These are phyloP conservation scores for Pongo pygmaeus DNA, from an alignment of 2,113 vertebrate genomes.

Conservation along the genomic window DNA sequence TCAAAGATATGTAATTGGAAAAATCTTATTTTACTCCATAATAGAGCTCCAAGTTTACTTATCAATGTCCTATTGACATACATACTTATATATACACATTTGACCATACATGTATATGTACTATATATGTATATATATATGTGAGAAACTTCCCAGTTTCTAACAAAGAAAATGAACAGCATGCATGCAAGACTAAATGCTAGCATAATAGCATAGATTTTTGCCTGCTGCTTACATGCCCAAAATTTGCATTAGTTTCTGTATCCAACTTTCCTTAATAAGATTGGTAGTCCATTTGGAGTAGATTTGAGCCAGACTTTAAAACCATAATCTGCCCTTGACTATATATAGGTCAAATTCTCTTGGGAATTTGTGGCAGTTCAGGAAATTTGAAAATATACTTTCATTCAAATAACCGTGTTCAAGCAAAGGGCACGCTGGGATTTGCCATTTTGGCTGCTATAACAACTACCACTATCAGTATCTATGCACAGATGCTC, in stretches of 20 bases:
- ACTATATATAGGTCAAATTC: conserved; percentile 50
- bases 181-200: not conserved
- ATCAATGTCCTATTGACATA: not conserved
- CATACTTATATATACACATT: not conserved
- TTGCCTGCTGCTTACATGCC: not conserved
- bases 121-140: not conserved
- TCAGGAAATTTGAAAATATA: conserved; percentile 56
- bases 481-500: conserved; percentile 74
- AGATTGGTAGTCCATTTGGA: conserved; percentile 15
- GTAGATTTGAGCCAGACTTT: conserved; percentile 11
- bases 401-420: conserved; percentile 63
- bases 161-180: not conserved
- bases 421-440: conserved; percentile 59
- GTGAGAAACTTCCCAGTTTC: not conserved
- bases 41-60: not conserved
- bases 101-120: no score
- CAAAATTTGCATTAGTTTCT: not conserved
- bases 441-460: conserved; percentile 72
- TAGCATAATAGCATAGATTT: not conserved
- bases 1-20: not conserved
- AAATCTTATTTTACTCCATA: not conserved
- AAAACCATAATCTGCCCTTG: not conserved
- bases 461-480: conserved; percentile 70
- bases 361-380: conserved; percentile 16
- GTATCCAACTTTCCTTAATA: not conserved